These are phyloP conservation scores for Xenopus petersii DNA, from an alignment of 2,797 vertebrate genomes.

Conservation along the genomic window DNA sequence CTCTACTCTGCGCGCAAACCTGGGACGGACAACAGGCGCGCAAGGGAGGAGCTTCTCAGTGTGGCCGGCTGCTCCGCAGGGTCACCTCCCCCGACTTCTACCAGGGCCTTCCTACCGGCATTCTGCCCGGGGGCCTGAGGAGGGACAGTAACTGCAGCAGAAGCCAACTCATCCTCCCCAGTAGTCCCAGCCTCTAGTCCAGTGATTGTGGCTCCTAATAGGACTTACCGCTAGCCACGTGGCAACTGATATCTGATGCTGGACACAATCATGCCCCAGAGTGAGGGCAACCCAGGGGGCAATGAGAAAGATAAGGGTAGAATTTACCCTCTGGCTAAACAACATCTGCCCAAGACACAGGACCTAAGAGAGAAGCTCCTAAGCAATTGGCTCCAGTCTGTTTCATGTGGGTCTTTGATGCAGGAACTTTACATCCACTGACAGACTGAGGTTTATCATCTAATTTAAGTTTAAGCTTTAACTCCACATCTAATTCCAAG, in stretches of 20 bases:
- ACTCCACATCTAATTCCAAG: too few species aligned
- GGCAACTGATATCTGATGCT: slow-evolving; percentile 14
- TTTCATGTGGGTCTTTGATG: too few species aligned
- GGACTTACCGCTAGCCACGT: not conserved
- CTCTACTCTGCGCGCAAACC: slow-evolving; percentile 14
- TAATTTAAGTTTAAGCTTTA: too few species aligned
- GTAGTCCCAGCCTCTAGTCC: not conserved
- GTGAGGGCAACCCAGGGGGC: too few species aligned
- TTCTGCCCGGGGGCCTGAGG: slow-evolving; percentile 51
- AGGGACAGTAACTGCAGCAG: slow-evolving; percentile 53
- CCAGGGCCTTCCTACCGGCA: slow-evolving; percentile 69
- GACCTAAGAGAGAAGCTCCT: too few species aligned
- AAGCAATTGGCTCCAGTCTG: too few species aligned
- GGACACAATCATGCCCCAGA: slow-evolving; percentile 21
- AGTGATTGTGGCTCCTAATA: too few species aligned
- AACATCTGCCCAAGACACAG: too few species aligned
- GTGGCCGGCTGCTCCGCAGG: slow-evolving; percentile 68
- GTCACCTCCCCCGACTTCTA: slow-evolving; percentile 75
- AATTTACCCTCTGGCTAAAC: too few species aligned
- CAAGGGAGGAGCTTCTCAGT: slow-evolving; percentile 7
- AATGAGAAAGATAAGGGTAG: too few species aligned
- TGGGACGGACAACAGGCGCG: slow-evolving; percentile 24
- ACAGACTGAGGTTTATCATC: too few species aligned
- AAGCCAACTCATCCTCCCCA: slow-evolving; percentile 42
- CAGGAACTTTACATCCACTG: too few species aligned